Evolutionary conservation across 2,888 invertebrate species (phyloP).

Genomic region (Pseudococcus viburni): DNA sequence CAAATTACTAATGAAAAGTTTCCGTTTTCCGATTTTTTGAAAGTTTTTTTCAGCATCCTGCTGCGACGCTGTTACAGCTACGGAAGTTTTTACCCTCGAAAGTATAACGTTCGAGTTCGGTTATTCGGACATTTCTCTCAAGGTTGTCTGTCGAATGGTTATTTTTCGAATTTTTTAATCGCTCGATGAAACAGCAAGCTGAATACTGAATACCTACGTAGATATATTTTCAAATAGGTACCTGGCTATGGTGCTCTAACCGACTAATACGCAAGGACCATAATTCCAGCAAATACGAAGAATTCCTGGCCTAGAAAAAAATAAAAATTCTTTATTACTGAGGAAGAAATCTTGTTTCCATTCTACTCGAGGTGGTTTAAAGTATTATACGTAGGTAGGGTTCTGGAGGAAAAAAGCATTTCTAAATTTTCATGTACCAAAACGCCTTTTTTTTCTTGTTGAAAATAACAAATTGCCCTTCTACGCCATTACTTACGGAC

Average conservation of each 20-base stretch:
- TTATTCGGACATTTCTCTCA: too few species aligned
- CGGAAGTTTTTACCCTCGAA: too few species aligned
- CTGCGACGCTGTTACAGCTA: too few species aligned
- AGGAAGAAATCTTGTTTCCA: background rate
- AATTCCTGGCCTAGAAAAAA: background rate
- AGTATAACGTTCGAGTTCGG: too few species aligned
- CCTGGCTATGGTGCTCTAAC: background rate
- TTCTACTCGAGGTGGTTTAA: conserved; percentile 10
- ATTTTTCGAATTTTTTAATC: too few species aligned
- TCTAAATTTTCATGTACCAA: background rate
- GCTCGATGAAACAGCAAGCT: too few species aligned
- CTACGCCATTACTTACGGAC: conserved; percentile 6
- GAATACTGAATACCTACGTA: too few species aligned
- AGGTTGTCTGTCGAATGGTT: too few species aligned
- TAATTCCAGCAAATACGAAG: background rate
- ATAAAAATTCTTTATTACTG: background rate
- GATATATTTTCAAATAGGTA: too few species aligned
- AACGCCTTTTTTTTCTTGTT: conserved; percentile 24
- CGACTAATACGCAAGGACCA: background rate
- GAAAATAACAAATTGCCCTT: conserved; percentile 35
- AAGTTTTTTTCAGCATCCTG: too few species aligned
- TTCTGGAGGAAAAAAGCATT: background rate
- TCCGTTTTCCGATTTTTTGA: background rate
- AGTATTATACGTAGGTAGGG: background rate
- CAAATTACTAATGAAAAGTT: conserved; percentile 15